Evolutionary conservation across 2,888 invertebrate genomes (phyloP).

Genomic region (Drosophila phalerata): DNA sequence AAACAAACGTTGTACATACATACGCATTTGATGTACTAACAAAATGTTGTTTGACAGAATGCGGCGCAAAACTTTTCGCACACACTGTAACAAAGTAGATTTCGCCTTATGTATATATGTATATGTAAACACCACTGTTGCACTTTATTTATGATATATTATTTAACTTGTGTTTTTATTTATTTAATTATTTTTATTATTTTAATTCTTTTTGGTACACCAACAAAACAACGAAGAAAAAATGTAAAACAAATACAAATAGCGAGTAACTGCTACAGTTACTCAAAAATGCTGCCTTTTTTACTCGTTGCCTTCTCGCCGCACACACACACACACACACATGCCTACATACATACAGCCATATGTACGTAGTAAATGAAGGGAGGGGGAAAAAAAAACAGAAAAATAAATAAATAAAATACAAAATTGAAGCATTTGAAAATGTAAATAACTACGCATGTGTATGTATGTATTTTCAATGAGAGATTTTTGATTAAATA

Average conservation of each 20-base stretch:
- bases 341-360: conserved; percentile 28
- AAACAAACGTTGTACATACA: not conserved
- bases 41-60: conserved; percentile 11
- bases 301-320: conserved; percentile 60
- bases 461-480: conserved; percentile 56
- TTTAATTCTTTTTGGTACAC: conserved; percentile 24
- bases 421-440: conserved; percentile 47
- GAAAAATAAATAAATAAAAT: conserved; percentile 55
- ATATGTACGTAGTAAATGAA: conserved; percentile 43
- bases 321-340: conserved; percentile 41
- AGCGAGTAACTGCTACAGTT: conserved; percentile 62
- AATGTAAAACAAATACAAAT: conserved; percentile 42
- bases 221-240: conserved; percentile 35
- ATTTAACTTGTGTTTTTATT: conserved; percentile 3
- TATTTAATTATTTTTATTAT: too few species aligned
- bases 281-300: conserved; percentile 62
- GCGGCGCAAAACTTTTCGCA: conserved; percentile 36
- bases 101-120: conserved; percentile 35
- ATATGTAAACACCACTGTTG: conserved; percentile 42
- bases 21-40: conserved; percentile 4
- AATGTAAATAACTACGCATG: conserved; percentile 51
- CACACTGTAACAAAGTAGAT: conserved; percentile 40
- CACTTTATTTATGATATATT: conserved; percentile 22
- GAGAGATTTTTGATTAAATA: conserved; percentile 35
- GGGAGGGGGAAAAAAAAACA: conserved; percentile 41